Evolutionary conservation across 2,797 vertebrate genomes (phyloP).

Genomic region (Hyperoplus lanceolatus): DNA sequence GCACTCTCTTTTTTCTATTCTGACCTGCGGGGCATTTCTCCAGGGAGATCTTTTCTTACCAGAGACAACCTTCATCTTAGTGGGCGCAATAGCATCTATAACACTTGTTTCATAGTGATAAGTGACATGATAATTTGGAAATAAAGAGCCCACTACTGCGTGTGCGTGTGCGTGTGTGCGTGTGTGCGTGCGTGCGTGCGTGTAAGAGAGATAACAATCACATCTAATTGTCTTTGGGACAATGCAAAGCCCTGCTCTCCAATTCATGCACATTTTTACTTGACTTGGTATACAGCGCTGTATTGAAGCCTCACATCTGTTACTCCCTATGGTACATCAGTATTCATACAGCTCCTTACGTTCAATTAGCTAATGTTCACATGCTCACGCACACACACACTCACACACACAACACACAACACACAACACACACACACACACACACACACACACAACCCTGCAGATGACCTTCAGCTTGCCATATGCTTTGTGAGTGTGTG

Average conservation of each 20-base stretch:
- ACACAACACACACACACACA: slow-evolving; percentile 2
- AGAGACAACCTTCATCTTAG: no score
- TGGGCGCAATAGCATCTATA: no score
- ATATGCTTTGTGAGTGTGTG: slow-evolving; percentile 39
- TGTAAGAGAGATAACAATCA: neutral
- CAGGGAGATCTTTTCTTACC: no score
- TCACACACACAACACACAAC: slow-evolving; percentile 14
- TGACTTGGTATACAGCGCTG: slow-evolving; percentile 37
- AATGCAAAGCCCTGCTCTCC: neutral
- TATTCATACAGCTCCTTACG: slow-evolving; percentile 66
- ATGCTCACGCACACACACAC: neutral
- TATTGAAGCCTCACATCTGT: slow-evolving; percentile 52
- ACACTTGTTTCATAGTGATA: no score
- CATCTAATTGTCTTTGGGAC: slow-evolving; percentile 30
- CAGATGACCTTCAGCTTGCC: slow-evolving; percentile 69
- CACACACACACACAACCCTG: slow-evolving; percentile 3
- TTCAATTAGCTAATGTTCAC: slow-evolving; percentile 57
- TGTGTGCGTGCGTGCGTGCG: neutral
- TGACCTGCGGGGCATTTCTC: no score
- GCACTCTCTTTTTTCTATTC: no score
- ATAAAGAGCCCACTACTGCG: slow-evolving; percentile 2
- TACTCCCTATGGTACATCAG: slow-evolving; percentile 49
- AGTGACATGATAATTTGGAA: slow-evolving; percentile 1
- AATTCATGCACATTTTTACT: slow-evolving; percentile 46
- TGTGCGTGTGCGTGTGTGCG: neutral